Evolutionary conservation across 2,888 invertebrate species (phyloP).

Genomic region (Drosophila neonasuta): DNA sequence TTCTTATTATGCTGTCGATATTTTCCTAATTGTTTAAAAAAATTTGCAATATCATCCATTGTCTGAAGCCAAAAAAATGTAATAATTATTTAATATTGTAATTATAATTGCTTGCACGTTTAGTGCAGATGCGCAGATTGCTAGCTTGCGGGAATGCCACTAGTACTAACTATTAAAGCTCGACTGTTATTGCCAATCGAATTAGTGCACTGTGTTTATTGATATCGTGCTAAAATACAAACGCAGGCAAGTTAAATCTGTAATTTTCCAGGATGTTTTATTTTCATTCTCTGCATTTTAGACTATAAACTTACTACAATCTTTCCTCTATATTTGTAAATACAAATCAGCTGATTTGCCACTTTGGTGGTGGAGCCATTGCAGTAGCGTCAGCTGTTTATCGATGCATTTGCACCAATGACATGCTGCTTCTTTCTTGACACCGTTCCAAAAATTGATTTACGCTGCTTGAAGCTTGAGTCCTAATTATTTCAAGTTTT

Average conservation of each 20-base stretch:
- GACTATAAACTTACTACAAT: no score
- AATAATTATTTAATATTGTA: no score
- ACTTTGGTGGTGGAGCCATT: background rate
- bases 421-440: slow-evolving; percentile 10
- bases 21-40: background rate
- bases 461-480: slow-evolving; percentile 10
- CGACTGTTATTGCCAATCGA: background rate
- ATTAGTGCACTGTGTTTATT: background rate
- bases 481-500: slow-evolving; percentile 19
- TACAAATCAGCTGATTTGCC: slow-evolving; percentile 11
- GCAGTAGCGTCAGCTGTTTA: slow-evolving; percentile 13
- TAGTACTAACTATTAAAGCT: background rate
- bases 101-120: no score
- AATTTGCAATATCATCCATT: background rate
- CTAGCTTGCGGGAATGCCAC: background rate
- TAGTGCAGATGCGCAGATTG: background rate
- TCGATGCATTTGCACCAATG: slow-evolving; percentile 4
- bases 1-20: slow-evolving; percentile 1
- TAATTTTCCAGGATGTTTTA: no score
- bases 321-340: background rate
- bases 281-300: background rate
- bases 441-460: slow-evolving; percentile 24
- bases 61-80: no score
- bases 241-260: background rate
- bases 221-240: background rate